Conservation (phyloP, 2,888 invertebrate genomes). For the Homarus gammarus region DNA sequence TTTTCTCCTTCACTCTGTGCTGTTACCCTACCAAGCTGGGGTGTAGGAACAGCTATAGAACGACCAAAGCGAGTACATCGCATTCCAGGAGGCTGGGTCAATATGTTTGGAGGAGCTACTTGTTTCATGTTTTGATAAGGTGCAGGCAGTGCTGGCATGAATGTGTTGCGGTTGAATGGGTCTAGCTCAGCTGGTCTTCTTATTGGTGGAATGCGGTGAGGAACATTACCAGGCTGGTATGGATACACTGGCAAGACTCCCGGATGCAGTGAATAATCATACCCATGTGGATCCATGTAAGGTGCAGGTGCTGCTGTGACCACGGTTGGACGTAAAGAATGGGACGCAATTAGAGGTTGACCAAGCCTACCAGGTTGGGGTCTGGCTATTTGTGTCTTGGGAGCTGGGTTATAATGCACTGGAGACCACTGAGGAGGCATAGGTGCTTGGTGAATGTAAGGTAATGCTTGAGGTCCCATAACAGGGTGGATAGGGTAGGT, state of each 20-base stretch:
- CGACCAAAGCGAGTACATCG: constrained; percentile 33
- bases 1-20: constrained; percentile 63
- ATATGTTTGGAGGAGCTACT: constrained; percentile 27
- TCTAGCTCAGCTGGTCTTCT: constrained; percentile 46
- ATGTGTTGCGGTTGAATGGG: constrained; percentile 27
- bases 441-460: constrained; percentile 41
- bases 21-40: constrained; percentile 32
- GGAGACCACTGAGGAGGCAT: constrained; percentile 50
- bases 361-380: constrained; percentile 41
- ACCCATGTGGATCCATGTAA: constrained; percentile 36
- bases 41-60: constrained; percentile 24
- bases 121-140: constrained; percentile 58
- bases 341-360: constrained; percentile 54
- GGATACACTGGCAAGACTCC: constrained; percentile 45
- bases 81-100: constrained; percentile 21
- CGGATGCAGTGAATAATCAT: constrained; percentile 35
- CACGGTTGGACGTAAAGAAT: constrained; percentile 31
- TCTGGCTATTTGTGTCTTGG: constrained; percentile 50
- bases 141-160: constrained; percentile 48
- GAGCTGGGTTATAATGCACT: constrained; percentile 24
- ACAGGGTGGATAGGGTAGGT: constrained; percentile 41
- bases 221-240: constrained; percentile 18
- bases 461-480: constrained; percentile 57
- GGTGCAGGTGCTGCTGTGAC: constrained; percentile 23
- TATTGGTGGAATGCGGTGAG: constrained; percentile 49